These are phyloP conservation scores for Formica aserva DNA, from an alignment of 2,888 invertebrate species.

Conservation along the genomic window DNA sequence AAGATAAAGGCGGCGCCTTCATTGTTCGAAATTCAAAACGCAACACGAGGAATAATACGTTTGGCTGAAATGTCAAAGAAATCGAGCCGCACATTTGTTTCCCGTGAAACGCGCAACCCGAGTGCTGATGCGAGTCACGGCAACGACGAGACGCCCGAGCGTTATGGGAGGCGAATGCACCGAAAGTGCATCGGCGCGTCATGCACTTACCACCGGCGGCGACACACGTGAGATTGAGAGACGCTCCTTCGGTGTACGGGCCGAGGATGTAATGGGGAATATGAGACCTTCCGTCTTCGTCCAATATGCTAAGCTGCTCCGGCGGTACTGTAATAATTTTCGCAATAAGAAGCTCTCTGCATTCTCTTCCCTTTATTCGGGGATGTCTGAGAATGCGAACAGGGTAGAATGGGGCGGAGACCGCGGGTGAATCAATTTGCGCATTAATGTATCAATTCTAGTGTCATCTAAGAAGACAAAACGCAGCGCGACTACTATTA, in stretches of 20 bases:
- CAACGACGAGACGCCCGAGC: conserved; percentile 20
- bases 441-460: conserved; percentile 58
- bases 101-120: not conserved
- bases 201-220: conserved; percentile 92
- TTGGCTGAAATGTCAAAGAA: conserved; percentile 29
- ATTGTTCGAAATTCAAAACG: conserved; percentile 36
- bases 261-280: conserved; percentile 92
- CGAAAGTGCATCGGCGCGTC: conserved; percentile 40
- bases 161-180: conserved; percentile 38
- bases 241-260: conserved; percentile 94
- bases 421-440: conserved; percentile 67
- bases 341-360: conserved; percentile 47
- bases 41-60: not conserved
- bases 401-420: not conserved
- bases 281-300: conserved; percentile 90
- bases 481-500: conserved; percentile 42
- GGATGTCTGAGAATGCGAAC: not conserved
- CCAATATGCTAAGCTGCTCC: conserved; percentile 92
- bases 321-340: conserved; percentile 91
- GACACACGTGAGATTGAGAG: conserved; percentile 93
- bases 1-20: not conserved
- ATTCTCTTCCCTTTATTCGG: conserved; percentile 12
- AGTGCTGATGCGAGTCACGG: conserved; percentile 9
- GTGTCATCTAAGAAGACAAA: conserved; percentile 31
- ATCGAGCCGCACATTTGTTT: conserved; percentile 45